Percentiles rank a stretch among this genome's conserved stretches.
Conservation (phyloP, 1,140 invertebrate genomes). For the Pinna nobilis region DNA sequence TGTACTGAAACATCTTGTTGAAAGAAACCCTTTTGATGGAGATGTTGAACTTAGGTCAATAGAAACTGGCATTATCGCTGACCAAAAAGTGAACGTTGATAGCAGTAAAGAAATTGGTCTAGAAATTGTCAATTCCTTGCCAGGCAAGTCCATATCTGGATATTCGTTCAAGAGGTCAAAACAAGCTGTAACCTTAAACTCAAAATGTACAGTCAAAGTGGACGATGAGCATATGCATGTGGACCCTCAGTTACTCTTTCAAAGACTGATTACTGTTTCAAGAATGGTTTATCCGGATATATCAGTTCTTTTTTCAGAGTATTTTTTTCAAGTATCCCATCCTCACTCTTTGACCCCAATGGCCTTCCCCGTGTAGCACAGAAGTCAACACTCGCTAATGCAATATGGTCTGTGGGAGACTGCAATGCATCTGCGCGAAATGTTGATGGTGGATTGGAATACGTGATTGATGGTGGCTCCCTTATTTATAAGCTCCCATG, state of each 20-base stretch:
- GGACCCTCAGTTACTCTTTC: slow-evolving; percentile 48
- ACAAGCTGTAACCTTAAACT: slow-evolving; percentile 34
- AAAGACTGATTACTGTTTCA: slow-evolving; percentile 27
- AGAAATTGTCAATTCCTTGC: slow-evolving; percentile 30
- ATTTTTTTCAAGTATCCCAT: not conserved
- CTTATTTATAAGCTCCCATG: slow-evolving; percentile 23
- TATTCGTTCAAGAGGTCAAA: slow-evolving; percentile 36
- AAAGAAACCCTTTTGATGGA: slow-evolving; percentile 32
- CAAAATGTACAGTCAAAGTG: slow-evolving; percentile 20
- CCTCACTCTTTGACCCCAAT: slow-evolving; percentile 31
- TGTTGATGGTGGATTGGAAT: not conserved
- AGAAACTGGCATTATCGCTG: slow-evolving; percentile 34
- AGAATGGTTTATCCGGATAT: not conserved
- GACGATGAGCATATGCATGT: slow-evolving; percentile 39
- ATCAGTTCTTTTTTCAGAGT: slow-evolving; percentile 2
- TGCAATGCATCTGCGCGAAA: not conserved
- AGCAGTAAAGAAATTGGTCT: slow-evolving; percentile 20
- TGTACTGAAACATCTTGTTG: slow-evolving; percentile 17
- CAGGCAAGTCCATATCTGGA: slow-evolving; percentile 9
- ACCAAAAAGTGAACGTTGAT: slow-evolving; percentile 41
- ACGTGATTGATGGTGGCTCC: slow-evolving; percentile 26
- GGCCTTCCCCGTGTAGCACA: slow-evolving; percentile 27
- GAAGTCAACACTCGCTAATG: slow-evolving; percentile 31
- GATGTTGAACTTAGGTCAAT: slow-evolving; percentile 36
- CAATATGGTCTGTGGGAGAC: slow-evolving; percentile 25